Percentiles rank a stretch among this genome's conserved stretches.
These are phyloP conservation scores for Incurvaria masculella DNA, from an alignment of 2,888 invertebrate genomes.

Conservation along the genomic window DNA sequence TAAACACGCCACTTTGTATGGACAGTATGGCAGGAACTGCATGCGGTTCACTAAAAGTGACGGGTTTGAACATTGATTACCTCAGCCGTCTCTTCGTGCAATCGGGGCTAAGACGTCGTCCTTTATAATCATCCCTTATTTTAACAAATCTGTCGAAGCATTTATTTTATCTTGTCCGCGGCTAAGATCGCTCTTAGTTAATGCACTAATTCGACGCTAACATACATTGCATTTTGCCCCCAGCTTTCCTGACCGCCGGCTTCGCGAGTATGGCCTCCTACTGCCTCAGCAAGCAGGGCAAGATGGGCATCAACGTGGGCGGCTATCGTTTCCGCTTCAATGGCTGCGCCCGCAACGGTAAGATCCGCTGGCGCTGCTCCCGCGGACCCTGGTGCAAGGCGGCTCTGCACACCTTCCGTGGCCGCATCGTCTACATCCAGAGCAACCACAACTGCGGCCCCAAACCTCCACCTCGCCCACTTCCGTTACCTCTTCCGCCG, in stretches of 20 bases:
- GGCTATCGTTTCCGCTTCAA: conserved; percentile 48
- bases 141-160: conserved; percentile 1
- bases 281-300: conserved; percentile 50
- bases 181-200: background rate
- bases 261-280: conserved; percentile 45
- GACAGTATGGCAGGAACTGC: no score
- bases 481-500: no score
- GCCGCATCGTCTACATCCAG: conserved; percentile 46
- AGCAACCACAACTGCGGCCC: conserved; percentile 47
- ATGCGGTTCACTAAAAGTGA: no score
- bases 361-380: conserved; percentile 48
- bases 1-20: no score
- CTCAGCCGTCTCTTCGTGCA: no score
- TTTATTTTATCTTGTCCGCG: background rate
- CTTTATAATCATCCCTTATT: no score
- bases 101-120: no score
- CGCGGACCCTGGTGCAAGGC: conserved; percentile 50
- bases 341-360: conserved; percentile 46
- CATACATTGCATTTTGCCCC: no score
- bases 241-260: conserved; percentile 39
- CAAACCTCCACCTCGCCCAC: conserved; percentile 29
- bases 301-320: conserved; percentile 49
- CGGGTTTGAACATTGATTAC: no score
- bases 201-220: background rate
- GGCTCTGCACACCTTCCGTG: conserved; percentile 44